A percentile compares a stretch with the other conserved stretches of the same genome.
phyloP scores from a whole-genome alignment of 2,797 vertebrate species.

The Tolypeutes matacus region DNA sequence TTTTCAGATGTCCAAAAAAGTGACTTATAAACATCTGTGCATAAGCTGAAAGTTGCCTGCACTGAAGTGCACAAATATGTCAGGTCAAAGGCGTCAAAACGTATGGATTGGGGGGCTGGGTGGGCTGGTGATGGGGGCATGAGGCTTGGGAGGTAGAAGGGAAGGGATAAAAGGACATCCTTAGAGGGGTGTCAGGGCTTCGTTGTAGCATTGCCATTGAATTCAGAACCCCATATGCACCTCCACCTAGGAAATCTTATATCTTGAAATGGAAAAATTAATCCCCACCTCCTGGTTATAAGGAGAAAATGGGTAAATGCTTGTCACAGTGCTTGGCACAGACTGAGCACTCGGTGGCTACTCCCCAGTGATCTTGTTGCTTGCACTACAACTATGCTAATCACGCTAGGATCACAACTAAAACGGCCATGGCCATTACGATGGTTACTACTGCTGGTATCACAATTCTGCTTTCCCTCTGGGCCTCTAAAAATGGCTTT shows the following conservation, averaged over 20 bases:
- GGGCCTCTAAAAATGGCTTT: slow-evolving; percentile 23
- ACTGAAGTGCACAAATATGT: neutral
- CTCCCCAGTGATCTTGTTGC: too few relatives aligned
- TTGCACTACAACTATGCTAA: neutral
- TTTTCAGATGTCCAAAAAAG: slow-evolving; percentile 15
- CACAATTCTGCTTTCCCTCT: slow-evolving; percentile 56
- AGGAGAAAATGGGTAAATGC: neutral
- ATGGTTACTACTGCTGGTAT: neutral
- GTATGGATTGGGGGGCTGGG: neutral
- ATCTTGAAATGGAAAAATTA: neutral
- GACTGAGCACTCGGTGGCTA: fast-evolving
- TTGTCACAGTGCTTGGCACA: neutral
- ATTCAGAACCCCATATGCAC: neutral
- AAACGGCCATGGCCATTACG: neutral
- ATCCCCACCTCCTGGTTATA: neutral
- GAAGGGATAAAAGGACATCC: neutral
- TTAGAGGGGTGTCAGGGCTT: neutral
- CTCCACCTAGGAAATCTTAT: neutral
- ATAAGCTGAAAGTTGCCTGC: neutral
- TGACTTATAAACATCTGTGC: neutral
- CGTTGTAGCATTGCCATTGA: neutral
- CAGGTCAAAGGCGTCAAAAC: neutral
- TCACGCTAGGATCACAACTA: neutral
- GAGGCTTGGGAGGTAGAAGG: too few relatives aligned
- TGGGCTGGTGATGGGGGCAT: neutral